Evolutionary conservation across 2,797 vertebrate species (phyloP), one percentile per base, ranked within the genome.

Genomic region (Enoplosus armatus): DNA sequence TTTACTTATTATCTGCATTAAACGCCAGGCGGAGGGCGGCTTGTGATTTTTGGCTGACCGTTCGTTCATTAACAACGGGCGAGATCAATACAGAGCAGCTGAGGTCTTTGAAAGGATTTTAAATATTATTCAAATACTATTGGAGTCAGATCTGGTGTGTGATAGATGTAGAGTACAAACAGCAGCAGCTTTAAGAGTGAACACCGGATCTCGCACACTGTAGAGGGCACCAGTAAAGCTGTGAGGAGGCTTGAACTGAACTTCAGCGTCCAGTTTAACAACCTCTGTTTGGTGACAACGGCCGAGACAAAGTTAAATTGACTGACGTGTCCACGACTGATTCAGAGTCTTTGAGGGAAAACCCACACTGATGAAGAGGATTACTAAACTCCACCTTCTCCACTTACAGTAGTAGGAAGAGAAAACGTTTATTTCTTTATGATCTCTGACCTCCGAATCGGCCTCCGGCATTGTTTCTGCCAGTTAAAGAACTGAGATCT

Each of bases 181-280:
- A 95, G 96, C 96, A 98, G 97, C 97, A 97, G 96, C 97, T 97
- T 90, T 74, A 96, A 95, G 95, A 96, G 95, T 94, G 95, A 94
- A 94, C 93, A 88, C 90, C 92, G 96, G n/a, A 68, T 64, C 71
- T 77, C 77, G 48, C 70, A 80, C 18, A 77, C 72, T 51, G 67
- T 64, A 22, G 35, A 71, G 80, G 82, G 66, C 73, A 75, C 68
- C 64, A 70, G 84, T 83, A 67, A 88, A 86, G 72, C 85, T 80
- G 77, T 48, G 64, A 72, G 63, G 83, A 65, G 47, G 72, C 78
- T 41, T 26, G 68, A 69, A 80, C 48, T 45, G 53, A 77, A 81
- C 58, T 69, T 81, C 64, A 58, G 20, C 39, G 39, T 79, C 67
- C 61, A 68, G 56, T 75, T 68, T 39, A 51, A 63, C 37, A 80